Evolutionary conservation across 2,888 invertebrate genomes (phyloP), one percentile per base, ranked within the genome.

Genomic region (Pristionchus maxplancki): DNA sequence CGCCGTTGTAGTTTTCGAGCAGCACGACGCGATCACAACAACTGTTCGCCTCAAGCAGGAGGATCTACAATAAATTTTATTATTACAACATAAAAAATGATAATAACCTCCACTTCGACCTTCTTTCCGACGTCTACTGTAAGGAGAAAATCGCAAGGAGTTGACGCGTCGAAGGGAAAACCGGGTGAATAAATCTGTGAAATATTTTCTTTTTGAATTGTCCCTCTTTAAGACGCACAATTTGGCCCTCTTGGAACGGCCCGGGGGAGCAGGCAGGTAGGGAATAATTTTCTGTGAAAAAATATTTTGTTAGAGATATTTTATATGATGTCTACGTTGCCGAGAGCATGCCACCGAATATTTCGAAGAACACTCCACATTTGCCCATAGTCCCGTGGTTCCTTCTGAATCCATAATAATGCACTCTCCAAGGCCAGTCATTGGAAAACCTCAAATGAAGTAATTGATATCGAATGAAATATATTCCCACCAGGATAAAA

Each of bases 121-220:
- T 34, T 31, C 67, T 67, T 67, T 31, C 34, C 34, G 9, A 34
- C 67, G 15, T 67, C 67, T 13, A 67, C 67, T 0, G 37, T 40
- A 11, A 74, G 74, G 74, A 74, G 40, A 24, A 40, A 74, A 74
- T 74, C 74, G 9, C 74, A 74, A 40, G 17, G 40, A 74, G 40
- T 40, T 1, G 37, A 40, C 0, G 74, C 74, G 20, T 40, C 24
- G 74, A 40, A 24, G 20, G 37, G 74, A 37, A 34, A 67, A 17
- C 67, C 67, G 31, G 67, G 67, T 24, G 67, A 67, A 34, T 11
- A 17, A 17, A 67, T 67, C 67, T 67, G 31, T 13, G 31, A 34
- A 34, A 31, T 8, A 4, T 67, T 1, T 11, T 8, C 31, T 31
- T 28, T 64, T 64, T 64, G 24, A 2, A 20, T 4, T 20, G 20